These are phyloP conservation scores for Ditylenchus weischeri DNA, from an alignment of 2,888 invertebrate genomes.

Conservation along the genomic window DNA sequence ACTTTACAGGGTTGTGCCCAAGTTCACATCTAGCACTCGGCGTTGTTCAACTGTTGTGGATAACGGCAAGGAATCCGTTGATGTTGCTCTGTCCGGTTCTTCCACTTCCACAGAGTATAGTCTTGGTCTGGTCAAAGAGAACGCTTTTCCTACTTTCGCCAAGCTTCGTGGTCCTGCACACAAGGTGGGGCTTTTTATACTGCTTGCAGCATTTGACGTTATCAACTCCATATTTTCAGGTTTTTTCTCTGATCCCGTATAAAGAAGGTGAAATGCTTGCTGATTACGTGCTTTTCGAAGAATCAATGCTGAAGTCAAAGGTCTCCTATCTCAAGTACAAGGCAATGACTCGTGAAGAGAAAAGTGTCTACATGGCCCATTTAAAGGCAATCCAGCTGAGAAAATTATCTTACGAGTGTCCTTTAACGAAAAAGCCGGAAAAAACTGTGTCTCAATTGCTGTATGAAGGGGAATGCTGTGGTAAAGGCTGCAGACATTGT, in stretches of 20 bases:
- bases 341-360: conserved; percentile 47
- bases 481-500: conserved; percentile 57
- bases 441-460: conserved; percentile 44
- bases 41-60: no score
- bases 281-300: conserved; percentile 54
- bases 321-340: conserved; percentile 47
- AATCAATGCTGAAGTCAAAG: conserved; percentile 43
- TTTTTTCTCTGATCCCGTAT: conserved; percentile 43
- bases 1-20: no score
- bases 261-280: conserved; percentile 48
- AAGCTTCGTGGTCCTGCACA: conserved; percentile 36
- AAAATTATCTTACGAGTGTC: conserved; percentile 38
- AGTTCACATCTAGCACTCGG: no score
- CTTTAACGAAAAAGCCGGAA: conserved; percentile 7
- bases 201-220: no score
- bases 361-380: conserved; percentile 50
- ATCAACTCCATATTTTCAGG: no score
- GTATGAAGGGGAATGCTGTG: conserved; percentile 52
- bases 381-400: conserved; percentile 48
- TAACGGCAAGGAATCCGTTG: no score
- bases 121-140: conserved; percentile 1
- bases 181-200: not conserved
- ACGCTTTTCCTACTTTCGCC: conserved; percentile 44
- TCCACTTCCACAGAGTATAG: no score
- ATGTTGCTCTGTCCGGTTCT: no score